Evolutionary conservation across 2,888 invertebrate species (phyloP), one percentile per base, ranked within the genome.

Genomic region (Petrolisthes manimaculis): DNA sequence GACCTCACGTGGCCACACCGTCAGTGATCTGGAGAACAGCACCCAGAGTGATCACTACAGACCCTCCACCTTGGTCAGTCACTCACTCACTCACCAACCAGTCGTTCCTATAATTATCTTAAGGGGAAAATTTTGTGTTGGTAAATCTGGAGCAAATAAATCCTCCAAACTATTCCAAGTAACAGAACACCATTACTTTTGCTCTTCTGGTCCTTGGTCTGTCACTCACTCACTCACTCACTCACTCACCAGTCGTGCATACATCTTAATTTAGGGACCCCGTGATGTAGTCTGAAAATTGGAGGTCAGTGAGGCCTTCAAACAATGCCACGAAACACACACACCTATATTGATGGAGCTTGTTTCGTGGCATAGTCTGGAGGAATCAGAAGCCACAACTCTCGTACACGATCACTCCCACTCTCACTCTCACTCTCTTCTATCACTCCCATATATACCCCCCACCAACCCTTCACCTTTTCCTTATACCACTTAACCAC

Each of bases 11-110:
- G 69, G 18, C 80, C 6, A 77, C 12, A 55, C 37, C 37, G 78
- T 69, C 53, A 67, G 21, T 0, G 9, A n/a, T 1, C 9, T 53
- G 4, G 55, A 51, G 1, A 84, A 79, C 69, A 5, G 24, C 18
- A 84, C 78, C n/a, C 51, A 81, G 12, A 77, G 61, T 51, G 81
- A 86, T 51, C 75, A 75, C 14, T 51, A 18, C 53, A 61, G 75
- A 61, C 14, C 55, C 8, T 18, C 74, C 24, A 86, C 55, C 51
- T 77, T 75, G 61, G 80, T 82, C 2, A 79, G 53, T 9, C 61
- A 24, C 21, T 9, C n/a, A 83, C 3, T 3, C 2, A 4, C 9
- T 78, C 18, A n/a, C 51, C 53, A 78, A 78, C 18, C n/a, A 6
- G 18, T 78, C 18, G 53, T 53, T 4, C 14, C 53, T 21, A n/a